Evolutionary conservation across 2,888 invertebrate species (phyloP), one percentile per base, ranked within the genome.

Genomic region (Eupithecia subumbrata): DNA sequence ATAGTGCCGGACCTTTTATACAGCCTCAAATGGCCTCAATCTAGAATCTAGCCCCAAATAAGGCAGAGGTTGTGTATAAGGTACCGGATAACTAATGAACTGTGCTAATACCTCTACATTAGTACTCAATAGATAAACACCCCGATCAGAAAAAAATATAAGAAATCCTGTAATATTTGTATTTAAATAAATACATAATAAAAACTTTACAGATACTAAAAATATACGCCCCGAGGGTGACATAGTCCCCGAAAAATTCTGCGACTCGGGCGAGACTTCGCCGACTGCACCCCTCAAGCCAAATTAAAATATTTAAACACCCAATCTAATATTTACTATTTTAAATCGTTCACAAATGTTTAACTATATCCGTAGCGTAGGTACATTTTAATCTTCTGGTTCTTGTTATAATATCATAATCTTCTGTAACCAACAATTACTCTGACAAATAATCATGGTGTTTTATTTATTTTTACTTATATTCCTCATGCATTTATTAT

Each of bases 201-300:
- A 56, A 60, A 25, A 60, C 60, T 60, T 60, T 60, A 14, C 37
- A 67, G 22, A 67, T 67, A 67, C 22, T 67, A 40, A 71, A 63
- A 30, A 64, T 71, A 25, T 60, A 25, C 12, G 60, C 60, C 60
- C 60, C 60, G 60, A 22, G 60, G 22, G 60, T 60, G 60, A 12
- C 22, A 60, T 60, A 60, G 60, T 60, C 60, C 60, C 60, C 25
- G 60, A 60, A 22, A 60, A 60, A 60, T 60, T 60, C 60, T 60
- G 60, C 60, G 25, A 60, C 22, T 60, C 60, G 1, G 60, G 60
- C 60, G 60, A 60, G 60, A 60, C 60, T 5, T 60, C 60, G 60
- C 60, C 25, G 60, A 60, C 60, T 14, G 60, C 60, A 14, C 60
- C 60, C 14, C 60, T 60, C 60, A 60, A 60, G 60, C 60, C 60